Percentiles rank a stretch among this genome's conserved stretches.
phyloP scores from a whole-genome alignment of 1,140 invertebrate species.

The Pollicipes pollicipes region DNA sequence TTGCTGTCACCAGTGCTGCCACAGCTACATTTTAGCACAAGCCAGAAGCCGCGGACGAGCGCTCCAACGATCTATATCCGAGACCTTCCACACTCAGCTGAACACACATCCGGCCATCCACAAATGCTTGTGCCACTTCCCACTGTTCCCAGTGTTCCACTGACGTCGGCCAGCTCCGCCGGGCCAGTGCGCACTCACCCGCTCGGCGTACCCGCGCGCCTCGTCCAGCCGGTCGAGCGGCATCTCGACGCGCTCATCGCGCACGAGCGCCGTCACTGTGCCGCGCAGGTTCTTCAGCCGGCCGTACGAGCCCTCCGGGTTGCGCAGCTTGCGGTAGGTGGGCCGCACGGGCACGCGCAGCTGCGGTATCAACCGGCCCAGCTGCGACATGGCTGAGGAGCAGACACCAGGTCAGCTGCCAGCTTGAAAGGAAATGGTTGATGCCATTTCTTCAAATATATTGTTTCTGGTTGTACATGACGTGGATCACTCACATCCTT shows the following conservation, averaged over 20 bases:
- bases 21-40: too few relatives aligned
- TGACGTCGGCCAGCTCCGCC: neutral
- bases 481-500: too few relatives aligned
- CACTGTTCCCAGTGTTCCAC: neutral
- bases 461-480: too few relatives aligned
- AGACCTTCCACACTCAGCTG: too few relatives aligned
- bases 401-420: too few relatives aligned
- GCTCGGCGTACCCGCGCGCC: slow-evolving; percentile 69
- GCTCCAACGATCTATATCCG: too few relatives aligned
- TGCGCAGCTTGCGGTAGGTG: slow-evolving; percentile 39
- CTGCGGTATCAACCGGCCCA: slow-evolving; percentile 50
- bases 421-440: too few relatives aligned
- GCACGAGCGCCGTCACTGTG: slow-evolving; percentile 64
- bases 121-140: too few relatives aligned
- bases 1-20: neutral
- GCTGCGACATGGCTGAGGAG: slow-evolving; percentile 21
- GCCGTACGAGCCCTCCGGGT: slow-evolving; percentile 47
- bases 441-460: too few relatives aligned
- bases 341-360: slow-evolving; percentile 43
- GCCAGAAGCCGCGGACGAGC: too few relatives aligned
- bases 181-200: slow-evolving; percentile 26
- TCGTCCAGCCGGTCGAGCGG: slow-evolving; percentile 57
- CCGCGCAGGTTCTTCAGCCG: slow-evolving; percentile 54
- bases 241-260: slow-evolving; percentile 74
- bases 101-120: too few relatives aligned